A percentile compares a stretch with the other conserved stretches of the same genome.
phyloP scores from a whole-genome alignment of 1,140 invertebrate genomes.

The Plodia interpunctella region DNA sequence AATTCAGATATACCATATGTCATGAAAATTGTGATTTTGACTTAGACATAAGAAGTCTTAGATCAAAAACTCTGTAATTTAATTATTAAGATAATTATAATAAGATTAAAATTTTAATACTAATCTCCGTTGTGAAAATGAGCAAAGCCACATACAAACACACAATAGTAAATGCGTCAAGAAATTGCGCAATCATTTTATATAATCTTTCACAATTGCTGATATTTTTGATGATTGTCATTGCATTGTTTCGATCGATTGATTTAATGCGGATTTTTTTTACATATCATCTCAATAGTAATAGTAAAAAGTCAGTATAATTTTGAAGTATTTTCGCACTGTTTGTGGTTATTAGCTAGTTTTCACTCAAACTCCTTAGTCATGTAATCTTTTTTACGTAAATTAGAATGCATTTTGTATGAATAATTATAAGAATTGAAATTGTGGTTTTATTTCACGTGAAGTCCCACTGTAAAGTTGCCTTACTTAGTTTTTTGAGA shows the following conservation, averaged over 20 bases:
- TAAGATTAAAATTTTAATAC: no score
- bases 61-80: background rate
- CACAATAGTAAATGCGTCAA: background rate
- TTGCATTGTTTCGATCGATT: no score
- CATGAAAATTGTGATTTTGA: background rate
- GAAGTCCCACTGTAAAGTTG: no score
- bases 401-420: background rate
- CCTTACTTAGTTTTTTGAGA: background rate
- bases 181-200: background rate
- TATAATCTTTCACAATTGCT: no score
- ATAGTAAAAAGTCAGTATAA: no score
- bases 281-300: no score
- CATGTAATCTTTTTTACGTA: slow-evolving; percentile 2
- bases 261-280: no score
- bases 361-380: background rate
- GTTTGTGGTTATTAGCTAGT: background rate
- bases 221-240: no score
- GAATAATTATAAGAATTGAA: background rate
- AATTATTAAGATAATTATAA: no score
- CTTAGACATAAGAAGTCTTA: background rate
- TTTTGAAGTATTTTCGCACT: background rate
- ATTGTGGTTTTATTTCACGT: background rate
- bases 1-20: background rate
- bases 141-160: background rate
- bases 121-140: no score